Conservation (phyloP, 2,888 invertebrate species). For the Galerucella pusilla region DNA sequence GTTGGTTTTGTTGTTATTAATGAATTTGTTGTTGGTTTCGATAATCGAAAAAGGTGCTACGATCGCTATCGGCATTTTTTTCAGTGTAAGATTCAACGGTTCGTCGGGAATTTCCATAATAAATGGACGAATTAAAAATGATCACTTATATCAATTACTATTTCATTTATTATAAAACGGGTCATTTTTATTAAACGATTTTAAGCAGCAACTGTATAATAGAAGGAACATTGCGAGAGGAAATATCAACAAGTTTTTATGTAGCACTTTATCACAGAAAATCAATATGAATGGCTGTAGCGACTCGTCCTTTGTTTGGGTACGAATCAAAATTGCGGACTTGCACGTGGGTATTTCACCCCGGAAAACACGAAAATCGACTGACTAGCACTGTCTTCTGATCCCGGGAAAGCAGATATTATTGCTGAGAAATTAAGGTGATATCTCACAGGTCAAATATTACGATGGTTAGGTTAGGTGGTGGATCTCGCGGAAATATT, state of each 20-base stretch:
- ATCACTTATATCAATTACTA: neutral
- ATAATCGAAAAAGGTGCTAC: constrained; percentile 65
- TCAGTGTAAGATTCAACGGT: constrained; percentile 67
- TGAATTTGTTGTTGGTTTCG: constrained; percentile 50
- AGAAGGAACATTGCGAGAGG: constrained; percentile 29
- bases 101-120: constrained; percentile 63
- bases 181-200: constrained; percentile 3
- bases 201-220: neutral
- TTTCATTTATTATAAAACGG: neutral
- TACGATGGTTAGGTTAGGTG: constrained; percentile 33
- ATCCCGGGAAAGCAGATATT: constrained; percentile 32
- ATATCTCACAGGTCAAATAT: constrained; percentile 43
- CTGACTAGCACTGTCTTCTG: constrained; percentile 22
- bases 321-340: constrained; percentile 61
- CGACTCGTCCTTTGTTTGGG: constrained; percentile 63
- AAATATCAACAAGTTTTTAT: constrained; percentile 64
- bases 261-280: constrained; percentile 65
- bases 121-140: neutral
- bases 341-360: constrained; percentile 56
- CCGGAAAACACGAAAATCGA: constrained; percentile 31
- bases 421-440: constrained; percentile 37
- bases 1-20: constrained; percentile 47
- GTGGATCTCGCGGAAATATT: constrained; percentile 30
- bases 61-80: constrained; percentile 69
- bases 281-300: constrained; percentile 65